A percentile compares a stretch with the other conserved stretches of the same genome.
Conservation (phyloP, 2,113 vertebrate species). For the Malurus alboscapulatus region DNA sequence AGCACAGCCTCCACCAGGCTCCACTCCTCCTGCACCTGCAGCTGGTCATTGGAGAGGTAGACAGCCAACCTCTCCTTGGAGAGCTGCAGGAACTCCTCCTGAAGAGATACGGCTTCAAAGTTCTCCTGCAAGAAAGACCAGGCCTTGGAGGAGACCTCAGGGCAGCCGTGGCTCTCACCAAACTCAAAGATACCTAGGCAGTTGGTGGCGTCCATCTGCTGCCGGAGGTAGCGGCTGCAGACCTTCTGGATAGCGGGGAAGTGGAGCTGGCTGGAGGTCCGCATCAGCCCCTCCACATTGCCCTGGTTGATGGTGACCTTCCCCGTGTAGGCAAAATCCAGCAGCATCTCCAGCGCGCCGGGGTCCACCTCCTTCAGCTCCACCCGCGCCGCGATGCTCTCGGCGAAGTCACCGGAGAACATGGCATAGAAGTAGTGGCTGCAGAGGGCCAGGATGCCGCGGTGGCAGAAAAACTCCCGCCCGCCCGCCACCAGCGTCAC, state of each 20-base stretch:
- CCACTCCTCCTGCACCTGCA: conserved; percentile 85
- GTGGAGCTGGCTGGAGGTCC: conserved; percentile 86
- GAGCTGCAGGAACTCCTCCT: conserved; percentile 90
- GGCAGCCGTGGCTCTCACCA: conserved; percentile 88
- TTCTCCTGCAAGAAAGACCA: conserved; percentile 92
- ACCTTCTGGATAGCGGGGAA: conserved; percentile 87
- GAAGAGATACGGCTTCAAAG: conserved; percentile 86
- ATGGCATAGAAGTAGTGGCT: conserved; percentile 93
- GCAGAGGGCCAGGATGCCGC: conserved; percentile 89
- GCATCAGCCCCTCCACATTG: conserved; percentile 88
- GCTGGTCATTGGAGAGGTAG: conserved; percentile 84
- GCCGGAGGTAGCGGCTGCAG: conserved; percentile 92
- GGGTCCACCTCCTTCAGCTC: conserved; percentile 89
- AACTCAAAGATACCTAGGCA: conserved; percentile 96
- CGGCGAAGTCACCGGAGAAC: conserved; percentile 91
- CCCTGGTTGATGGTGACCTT: conserved; percentile 91
- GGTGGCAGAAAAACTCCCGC: conserved; percentile 93
- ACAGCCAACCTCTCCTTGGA: conserved; percentile 79
- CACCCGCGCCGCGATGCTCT: conserved; percentile 88
- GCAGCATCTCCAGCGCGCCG: conserved; percentile 70
- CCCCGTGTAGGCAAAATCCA: conserved; percentile 94
- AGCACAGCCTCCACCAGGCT: conserved; percentile 85
- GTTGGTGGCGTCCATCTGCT: conserved; percentile 93
- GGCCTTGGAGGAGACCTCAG: conserved; percentile 91
- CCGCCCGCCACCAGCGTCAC: conserved; percentile 82